These are phyloP conservation scores for Hydractinia symbiolongicarpus DNA, from an alignment of 30 jellyfish, hydroid and myxozoan species.

Conservation along the genomic window DNA sequence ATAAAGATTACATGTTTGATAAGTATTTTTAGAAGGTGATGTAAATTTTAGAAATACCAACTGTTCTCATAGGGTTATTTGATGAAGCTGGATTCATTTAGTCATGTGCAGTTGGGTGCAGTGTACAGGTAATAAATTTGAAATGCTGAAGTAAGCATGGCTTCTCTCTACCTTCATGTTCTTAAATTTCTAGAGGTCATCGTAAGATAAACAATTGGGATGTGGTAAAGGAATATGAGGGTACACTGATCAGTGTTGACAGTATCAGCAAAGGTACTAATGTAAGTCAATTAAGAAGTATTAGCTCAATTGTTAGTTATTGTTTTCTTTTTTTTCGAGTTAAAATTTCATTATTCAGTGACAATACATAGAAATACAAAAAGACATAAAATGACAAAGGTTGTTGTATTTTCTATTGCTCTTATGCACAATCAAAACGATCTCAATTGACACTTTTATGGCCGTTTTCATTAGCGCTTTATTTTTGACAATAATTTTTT, in stretches of 20 bases:
- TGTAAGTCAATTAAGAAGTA: slow-evolving; percentile 1
- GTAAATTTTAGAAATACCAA: no score
- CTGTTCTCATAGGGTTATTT: slow-evolving; percentile 39
- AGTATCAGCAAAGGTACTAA: slow-evolving; percentile 60
- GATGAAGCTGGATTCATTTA: slow-evolving; percentile 88
- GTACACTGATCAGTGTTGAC: slow-evolving; percentile 81
- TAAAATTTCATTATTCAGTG: no score
- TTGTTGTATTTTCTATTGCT: no score
- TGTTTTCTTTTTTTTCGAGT: not conserved
- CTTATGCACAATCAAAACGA: no score
- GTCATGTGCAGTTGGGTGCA: slow-evolving; percentile 79
- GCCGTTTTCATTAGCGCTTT: no score
- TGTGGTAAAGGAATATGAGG: slow-evolving; percentile 67
- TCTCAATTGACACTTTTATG: no score
- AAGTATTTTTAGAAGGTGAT: no score
- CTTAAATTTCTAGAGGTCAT: slow-evolving; percentile 50
- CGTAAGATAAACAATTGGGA: slow-evolving; percentile 78
- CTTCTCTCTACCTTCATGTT: not conserved
- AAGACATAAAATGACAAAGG: no score
- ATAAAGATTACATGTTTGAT: no score
- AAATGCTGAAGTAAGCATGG: not conserved
- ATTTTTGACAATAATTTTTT: no score
- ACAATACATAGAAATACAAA: no score
- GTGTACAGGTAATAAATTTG: slow-evolving; percentile 46
- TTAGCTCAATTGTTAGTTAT: not conserved